These are phyloP conservation scores for Chelonus formosanus DNA, from an alignment of 2,888 invertebrate genomes.

Conservation along the genomic window DNA sequence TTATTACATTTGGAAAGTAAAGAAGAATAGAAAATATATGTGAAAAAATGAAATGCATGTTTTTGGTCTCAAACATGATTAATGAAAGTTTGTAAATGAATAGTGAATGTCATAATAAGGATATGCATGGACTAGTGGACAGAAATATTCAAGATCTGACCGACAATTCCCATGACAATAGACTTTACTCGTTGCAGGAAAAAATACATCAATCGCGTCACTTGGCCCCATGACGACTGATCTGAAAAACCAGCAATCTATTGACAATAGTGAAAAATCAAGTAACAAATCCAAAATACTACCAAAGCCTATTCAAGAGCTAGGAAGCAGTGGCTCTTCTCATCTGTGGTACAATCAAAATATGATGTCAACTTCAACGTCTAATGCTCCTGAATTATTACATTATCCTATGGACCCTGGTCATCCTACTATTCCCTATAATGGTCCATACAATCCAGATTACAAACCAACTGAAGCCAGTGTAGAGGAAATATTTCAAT, in stretches of 20 bases:
- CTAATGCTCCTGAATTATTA: constrained; percentile 25
- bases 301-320: constrained; percentile 35
- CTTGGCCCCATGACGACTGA: constrained; percentile 50
- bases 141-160: constrained; percentile 1
- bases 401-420: constrained; percentile 62
- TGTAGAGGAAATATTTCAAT: constrained; percentile 57
- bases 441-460: constrained; percentile 66
- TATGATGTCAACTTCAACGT: constrained; percentile 22
- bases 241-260: constrained; percentile 45
- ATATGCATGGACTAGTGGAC: no score
- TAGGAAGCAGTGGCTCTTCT: constrained; percentile 17
- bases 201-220: constrained; percentile 55
- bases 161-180: constrained; percentile 40
- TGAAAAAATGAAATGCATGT: no score
- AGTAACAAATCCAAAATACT: constrained; percentile 50
- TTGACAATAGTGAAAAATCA: constrained; percentile 47
- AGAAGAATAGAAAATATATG: no score
- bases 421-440: constrained; percentile 59
- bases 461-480: constrained; percentile 56
- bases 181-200: constrained; percentile 58
- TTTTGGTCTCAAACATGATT: no score
- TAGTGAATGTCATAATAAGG: no score
- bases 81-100: no score
- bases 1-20: no score
- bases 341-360: constrained; percentile 7